phyloP scores from a whole-genome alignment of 1,140 invertebrate genomes.

The Zaprionus davidi region DNA sequence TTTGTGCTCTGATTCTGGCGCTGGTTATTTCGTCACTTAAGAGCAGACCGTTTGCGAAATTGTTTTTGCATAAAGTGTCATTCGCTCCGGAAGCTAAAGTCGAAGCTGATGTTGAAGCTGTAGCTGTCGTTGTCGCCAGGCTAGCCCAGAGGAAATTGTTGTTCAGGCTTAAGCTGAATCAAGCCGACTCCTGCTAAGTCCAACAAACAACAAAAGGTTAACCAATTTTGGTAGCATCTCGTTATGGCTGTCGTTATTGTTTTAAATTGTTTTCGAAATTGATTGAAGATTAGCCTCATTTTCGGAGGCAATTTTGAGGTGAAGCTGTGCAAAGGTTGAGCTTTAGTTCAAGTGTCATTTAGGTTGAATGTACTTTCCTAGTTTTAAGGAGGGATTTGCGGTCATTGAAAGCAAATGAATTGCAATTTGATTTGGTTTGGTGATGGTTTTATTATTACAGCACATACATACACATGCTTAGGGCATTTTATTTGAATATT shows the following conservation, averaged over 20 bases:
- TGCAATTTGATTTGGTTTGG: not conserved
- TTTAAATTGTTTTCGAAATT: constrained; percentile 38
- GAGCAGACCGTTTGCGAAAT: constrained; percentile 24
- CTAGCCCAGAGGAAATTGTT: not conserved
- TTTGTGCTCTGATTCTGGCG: constrained; percentile 30
- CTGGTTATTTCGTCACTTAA: constrained; percentile 47
- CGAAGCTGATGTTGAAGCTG: not conserved
- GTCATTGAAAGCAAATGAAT: not conserved
- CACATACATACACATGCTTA: not conserved
- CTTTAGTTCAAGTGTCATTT: not conserved
- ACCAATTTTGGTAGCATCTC: constrained; percentile 17
- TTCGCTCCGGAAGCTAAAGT: not conserved
- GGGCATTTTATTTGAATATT: not conserved
- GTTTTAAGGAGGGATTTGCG: not conserved
- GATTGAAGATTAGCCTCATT: constrained; percentile 35
- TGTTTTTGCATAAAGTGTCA: constrained; percentile 47
- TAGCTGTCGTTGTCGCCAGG: not conserved
- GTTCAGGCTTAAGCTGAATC: not conserved
- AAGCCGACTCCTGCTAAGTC: not conserved
- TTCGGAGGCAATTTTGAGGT: not conserved
- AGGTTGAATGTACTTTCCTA: not conserved
- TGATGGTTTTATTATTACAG: not conserved
- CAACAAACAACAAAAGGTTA: constrained; percentile 16
- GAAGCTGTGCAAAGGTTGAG: not conserved
- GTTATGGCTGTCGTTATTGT: constrained; percentile 24